Percentiles rank a stretch among this genome's conserved stretches.
Conservation (phyloP, 1,140 invertebrate genomes). For the Harlomillsia oculata region DNA sequence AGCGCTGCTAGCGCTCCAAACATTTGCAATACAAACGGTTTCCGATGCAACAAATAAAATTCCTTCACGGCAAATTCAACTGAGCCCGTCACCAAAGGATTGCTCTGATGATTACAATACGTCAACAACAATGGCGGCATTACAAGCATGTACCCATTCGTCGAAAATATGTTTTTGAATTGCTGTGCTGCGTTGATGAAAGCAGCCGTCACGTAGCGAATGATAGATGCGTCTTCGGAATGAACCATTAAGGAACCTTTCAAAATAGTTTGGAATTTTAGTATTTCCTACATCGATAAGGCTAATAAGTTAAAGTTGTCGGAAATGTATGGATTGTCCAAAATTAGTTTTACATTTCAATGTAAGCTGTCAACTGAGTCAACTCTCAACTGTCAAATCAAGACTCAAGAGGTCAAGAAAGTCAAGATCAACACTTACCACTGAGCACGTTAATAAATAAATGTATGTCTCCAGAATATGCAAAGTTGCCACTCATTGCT, state of each 20-base stretch:
- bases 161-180: conserved; percentile 98
- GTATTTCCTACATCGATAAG: background rate
- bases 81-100: conserved; percentile 77
- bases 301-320: background rate
- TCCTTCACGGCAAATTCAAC: conserved; percentile 97
- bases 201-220: conserved; percentile 90
- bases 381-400: too few species aligned
- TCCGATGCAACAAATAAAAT: conserved; percentile 95
- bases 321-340: background rate
- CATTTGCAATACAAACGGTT: conserved; percentile 98
- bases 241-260: conserved; percentile 75
- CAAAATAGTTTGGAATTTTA: too few species aligned
- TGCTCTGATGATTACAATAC: conserved; percentile 96
- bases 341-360: too few species aligned
- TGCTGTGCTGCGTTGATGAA: conserved; percentile 92
- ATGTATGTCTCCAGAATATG: conserved; percentile 93
- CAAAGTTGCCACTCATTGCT: conserved; percentile 96
- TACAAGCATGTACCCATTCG: conserved; percentile 93
- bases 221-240: conserved; percentile 89
- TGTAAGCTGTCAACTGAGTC: too few species aligned
- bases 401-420: too few species aligned
- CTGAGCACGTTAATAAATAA: conserved; percentile 96
- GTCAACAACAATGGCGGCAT: conserved; percentile 94
- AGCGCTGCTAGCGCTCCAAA: conserved; percentile 95
- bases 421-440: conserved; percentile 52